Evolutionary conservation across 1,140 invertebrate genomes (phyloP), one percentile per base, ranked within the genome.

Genomic region (Drosophila santomea): DNA sequence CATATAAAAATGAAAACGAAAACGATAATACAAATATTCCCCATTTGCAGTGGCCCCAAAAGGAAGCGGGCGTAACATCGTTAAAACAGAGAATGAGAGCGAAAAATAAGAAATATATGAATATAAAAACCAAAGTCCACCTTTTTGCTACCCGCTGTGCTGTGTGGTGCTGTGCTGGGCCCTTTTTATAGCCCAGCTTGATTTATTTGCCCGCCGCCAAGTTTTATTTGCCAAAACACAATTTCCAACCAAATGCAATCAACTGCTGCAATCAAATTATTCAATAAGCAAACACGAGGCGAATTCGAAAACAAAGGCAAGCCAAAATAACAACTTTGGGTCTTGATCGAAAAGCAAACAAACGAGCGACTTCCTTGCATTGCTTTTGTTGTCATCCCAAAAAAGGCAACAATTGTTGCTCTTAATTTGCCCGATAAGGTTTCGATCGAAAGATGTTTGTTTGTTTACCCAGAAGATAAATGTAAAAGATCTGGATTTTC

Each of bases 31-130:
- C 32, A 32, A 32, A 52, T 36, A 36, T 75, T 52, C 64, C 15
- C 67, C 62, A 55, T 74, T 36, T 73, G 25, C 47, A 56, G 48
- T 48, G 59, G 59, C 72, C 59, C 59, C 73, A 74, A 73, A 61
- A 81, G 79, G 80, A 83, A 80, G 78, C 78, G 81, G 80, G 80
- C 80, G 80, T 84, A 84, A 84, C 80, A 56, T 83, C 80, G 84
- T 84, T 84, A 84, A 84, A 84, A 67, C 75, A 36, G 43, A 47
- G 66, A 71, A 58, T 36, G 36, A 28, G 64, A 69, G 62, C 62
- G 52, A 55, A 35, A 68, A 41, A 11, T 52, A 55, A 43, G 56
- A 39, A 14, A 68, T 25, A 48, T 52, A 32, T 23, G 15, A 14
- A 50, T 44, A 44, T 48, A 63, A 32, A 64, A 64, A 35, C 25